Evolutionary conservation across 2,113 vertebrate genomes (phyloP), one percentile per base, ranked within the genome.

Genomic region (Poeciliopsis prolifica): DNA sequence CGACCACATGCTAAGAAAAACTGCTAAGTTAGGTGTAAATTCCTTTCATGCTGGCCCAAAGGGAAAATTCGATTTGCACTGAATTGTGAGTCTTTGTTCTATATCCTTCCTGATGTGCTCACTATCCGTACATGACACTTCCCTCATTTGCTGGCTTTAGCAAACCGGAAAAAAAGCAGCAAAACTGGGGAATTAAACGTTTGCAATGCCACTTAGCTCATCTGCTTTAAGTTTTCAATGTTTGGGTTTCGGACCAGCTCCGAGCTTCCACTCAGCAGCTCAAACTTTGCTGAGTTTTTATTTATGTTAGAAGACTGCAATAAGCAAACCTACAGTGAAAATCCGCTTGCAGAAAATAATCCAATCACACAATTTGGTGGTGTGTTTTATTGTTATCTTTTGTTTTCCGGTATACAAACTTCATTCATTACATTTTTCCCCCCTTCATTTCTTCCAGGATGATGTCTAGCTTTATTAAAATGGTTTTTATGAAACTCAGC

Each of bases 381-480:
- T 89, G 35, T 2, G 24, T 85, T 86, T 91, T 89, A 79, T 78
- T 94, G 86, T 87, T 78, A 68, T 84, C 76, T 84, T 88, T 84
- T 77, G 73, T 80, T 88, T 86, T 77, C 66, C 74, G 70, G 78
- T 74, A 72, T 87, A 81, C 76, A 77, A 81, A 86, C 87, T 30
- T 70, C 65, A 80, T 91, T 88, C 13, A 79, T 89, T 89, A 86
- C 22, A 64, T 86, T 81, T 75, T 68, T 67, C 68, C 11, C 5
- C 5, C 13, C 5, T 77, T 62, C 65, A 60, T 68, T 14, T 35
- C 60, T 72, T 79, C 79, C 76, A 81, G 69, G 79, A 86, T 79
- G 75, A 82, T 68, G 81, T 91, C 76, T 75, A 75, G 70, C 80
- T 90, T 85, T 89, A 88, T 91, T 91, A 88, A 84, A 87, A 87